Conservation (phyloP, 2,888 invertebrate genomes). For the Dastarcus helophoroides region DNA sequence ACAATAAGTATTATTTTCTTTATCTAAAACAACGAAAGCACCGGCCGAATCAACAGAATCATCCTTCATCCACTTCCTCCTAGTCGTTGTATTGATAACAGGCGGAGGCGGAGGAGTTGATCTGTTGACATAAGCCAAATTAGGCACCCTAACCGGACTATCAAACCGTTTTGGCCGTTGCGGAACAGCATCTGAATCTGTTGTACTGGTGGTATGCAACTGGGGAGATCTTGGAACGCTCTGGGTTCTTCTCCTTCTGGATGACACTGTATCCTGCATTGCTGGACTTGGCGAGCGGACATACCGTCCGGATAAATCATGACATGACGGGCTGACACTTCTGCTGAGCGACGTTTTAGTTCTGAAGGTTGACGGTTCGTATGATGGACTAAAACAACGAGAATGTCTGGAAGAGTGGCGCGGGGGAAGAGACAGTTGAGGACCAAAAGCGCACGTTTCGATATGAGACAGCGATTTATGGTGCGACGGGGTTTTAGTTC, state of each 20-base stretch:
- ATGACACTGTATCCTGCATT: slow-evolving; percentile 2
- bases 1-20: slow-evolving; percentile 18
- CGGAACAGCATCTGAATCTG: slow-evolving; percentile 8
- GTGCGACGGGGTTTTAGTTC: neutral
- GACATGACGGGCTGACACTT: slow-evolving; percentile 1
- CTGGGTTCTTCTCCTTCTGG: slow-evolving; percentile 2
- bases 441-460: slow-evolving; percentile 13
- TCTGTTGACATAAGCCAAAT: slow-evolving; percentile 17
- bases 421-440: no score
- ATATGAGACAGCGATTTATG: slow-evolving; percentile 10
- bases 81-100: slow-evolving; percentile 11
- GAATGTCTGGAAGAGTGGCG: no score
- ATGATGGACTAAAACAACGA: no score
- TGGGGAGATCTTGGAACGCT: slow-evolving; percentile 3
- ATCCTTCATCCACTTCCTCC: slow-evolving; percentile 14
- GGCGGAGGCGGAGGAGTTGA: slow-evolving; percentile 14
- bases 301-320: neutral
- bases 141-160: slow-evolving; percentile 25
- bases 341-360: slow-evolving; percentile 1
- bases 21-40: slow-evolving; percentile 25
- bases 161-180: slow-evolving; percentile 19
- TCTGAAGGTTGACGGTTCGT: slow-evolving; percentile 1
- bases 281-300: slow-evolving; percentile 1
- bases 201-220: neutral
- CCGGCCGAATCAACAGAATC: slow-evolving; percentile 14